A percentile compares a stretch with the other conserved stretches of the same genome.
Conservation (phyloP, 2,888 invertebrate species). For the Cheilosia impressa region DNA sequence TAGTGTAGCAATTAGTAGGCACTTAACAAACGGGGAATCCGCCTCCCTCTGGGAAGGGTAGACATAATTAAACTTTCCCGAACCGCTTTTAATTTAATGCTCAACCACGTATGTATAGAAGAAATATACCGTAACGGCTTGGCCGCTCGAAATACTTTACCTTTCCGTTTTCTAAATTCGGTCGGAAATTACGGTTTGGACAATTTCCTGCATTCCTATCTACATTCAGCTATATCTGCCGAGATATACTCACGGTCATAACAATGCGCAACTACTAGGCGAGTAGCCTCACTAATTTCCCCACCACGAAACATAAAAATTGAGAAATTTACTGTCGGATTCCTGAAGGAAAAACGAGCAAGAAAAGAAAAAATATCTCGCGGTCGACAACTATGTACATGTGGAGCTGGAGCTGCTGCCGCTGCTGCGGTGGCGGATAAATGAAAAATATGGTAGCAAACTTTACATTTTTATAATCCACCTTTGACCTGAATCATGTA, state of each 20-base stretch:
- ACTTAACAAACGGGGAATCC: conserved; percentile 4
- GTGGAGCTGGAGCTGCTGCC: not conserved
- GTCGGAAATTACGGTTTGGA: conserved; percentile 63
- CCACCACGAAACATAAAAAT: conserved; percentile 52
- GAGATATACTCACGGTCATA: conserved; percentile 1
- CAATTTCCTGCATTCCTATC: conserved; percentile 58
- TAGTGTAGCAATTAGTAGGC: conserved; percentile 20
- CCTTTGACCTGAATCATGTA: conserved; percentile 67
- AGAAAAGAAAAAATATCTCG: conserved; percentile 8
- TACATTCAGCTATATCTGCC: conserved; percentile 6
- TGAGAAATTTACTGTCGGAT: conserved; percentile 49
- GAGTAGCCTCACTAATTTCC: conserved; percentile 55
- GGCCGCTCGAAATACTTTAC: not conserved
- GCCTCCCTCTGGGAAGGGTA: not conserved
- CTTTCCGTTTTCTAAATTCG: conserved; percentile 51
- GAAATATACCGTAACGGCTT: not conserved
- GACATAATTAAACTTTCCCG: conserved; percentile 34
- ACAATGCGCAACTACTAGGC: conserved; percentile 18
- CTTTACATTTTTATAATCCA: conserved; percentile 66
- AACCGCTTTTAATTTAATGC: conserved; percentile 49
- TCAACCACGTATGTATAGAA: conserved; percentile 32
- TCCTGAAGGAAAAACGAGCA: not conserved
- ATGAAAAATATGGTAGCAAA: conserved; percentile 7
- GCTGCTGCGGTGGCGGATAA: not conserved
- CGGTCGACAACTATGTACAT: conserved; percentile 40